Evolutionary conservation across 2,888 invertebrate genomes (phyloP).

Genomic region (Bembecia ichneumoniformis): DNA sequence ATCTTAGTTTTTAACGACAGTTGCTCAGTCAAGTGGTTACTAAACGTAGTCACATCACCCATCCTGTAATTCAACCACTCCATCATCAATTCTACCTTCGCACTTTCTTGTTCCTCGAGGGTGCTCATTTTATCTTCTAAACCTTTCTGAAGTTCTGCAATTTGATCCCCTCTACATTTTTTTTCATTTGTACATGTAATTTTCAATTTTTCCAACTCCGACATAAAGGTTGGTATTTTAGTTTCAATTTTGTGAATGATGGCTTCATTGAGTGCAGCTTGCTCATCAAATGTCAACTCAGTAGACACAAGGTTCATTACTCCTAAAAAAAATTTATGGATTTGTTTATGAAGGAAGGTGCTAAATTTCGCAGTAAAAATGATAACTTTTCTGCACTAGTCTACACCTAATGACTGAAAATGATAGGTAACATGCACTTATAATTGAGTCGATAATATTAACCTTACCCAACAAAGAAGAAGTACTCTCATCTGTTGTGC

Average conservation of each 20-base stretch:
- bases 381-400: too few relatives aligned
- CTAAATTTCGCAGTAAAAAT: too few relatives aligned
- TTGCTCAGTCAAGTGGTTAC: constrained; percentile 42
- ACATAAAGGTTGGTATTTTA: constrained; percentile 39
- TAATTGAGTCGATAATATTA: background rate
- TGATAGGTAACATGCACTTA: too few relatives aligned
- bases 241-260: constrained; percentile 46
- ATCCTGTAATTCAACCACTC: constrained; percentile 57
- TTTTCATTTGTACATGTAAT: constrained; percentile 18
- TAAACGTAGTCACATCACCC: constrained; percentile 39
- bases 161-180: constrained; percentile 28
- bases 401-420: too few relatives aligned
- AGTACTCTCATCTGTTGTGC: constrained; percentile 52
- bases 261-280: constrained; percentile 52
- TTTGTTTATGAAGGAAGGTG: too few relatives aligned
- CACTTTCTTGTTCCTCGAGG: constrained; percentile 49
- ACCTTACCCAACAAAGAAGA: constrained; percentile 50
- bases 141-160: constrained; percentile 41
- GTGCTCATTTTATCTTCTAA: constrained; percentile 44
- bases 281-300: constrained; percentile 57
- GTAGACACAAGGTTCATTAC: constrained; percentile 43
- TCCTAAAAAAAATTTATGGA: too few relatives aligned
- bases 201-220: constrained; percentile 39
- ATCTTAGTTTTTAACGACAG: constrained; percentile 49
- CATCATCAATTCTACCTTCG: constrained; percentile 58